phyloP scores from a whole-genome alignment of 1,140 invertebrate genomes.

The Bicyclus anynana region DNA sequence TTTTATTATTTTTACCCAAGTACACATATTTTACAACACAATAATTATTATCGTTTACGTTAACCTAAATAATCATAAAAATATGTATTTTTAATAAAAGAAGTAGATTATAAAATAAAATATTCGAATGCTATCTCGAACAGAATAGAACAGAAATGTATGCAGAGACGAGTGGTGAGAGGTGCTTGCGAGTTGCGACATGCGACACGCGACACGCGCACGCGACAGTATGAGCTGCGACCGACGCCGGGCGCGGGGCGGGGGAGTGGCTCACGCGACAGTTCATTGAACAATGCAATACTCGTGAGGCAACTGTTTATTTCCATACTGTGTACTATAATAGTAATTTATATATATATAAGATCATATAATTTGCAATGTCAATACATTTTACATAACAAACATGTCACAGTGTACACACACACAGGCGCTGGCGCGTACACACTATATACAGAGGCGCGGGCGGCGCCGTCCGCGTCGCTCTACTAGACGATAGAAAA shows the following conservation, averaged over 20 bases:
- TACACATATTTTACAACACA: conserved; percentile 40
- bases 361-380: conserved; percentile 76
- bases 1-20: conserved; percentile 33
- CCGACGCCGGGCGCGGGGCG: conserved; percentile 21
- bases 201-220: background rate
- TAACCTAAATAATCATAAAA: conserved; percentile 28
- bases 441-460: conserved; percentile 46
- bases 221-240: background rate
- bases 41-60: conserved; percentile 25
- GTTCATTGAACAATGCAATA: conserved; percentile 60
- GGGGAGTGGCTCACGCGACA: conserved; percentile 40
- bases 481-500: conserved; percentile 72
- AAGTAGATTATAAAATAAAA: conserved; percentile 18
- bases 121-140: conserved; percentile 10
- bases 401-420: conserved; percentile 74
- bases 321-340: conserved; percentile 76
- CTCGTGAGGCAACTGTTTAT: conserved; percentile 74
- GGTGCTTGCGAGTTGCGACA: no score
- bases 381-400: conserved; percentile 77
- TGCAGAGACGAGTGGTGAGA: no score
- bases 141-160: conserved; percentile 13
- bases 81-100: conserved; percentile 3
- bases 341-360: conserved; percentile 76
- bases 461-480: conserved; percentile 31
- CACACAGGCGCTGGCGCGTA: conserved; percentile 47